Evolutionary conservation across 2,888 invertebrate genomes (phyloP), one percentile per base, ranked within the genome.

Genomic region (Poecilus cupreus): DNA sequence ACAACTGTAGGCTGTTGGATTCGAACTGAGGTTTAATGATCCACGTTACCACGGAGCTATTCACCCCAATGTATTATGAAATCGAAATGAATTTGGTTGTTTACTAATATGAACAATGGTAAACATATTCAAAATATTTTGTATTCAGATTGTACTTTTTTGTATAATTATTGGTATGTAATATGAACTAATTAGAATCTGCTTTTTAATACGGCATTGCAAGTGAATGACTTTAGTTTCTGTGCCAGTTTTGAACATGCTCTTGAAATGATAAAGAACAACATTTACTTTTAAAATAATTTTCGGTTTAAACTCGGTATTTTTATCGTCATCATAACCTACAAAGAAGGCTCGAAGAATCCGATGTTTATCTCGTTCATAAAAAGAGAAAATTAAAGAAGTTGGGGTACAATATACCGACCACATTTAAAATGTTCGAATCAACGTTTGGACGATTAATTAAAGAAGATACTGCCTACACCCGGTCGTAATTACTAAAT

Each of bases 331-430:
- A 2, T 60, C 60, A 60, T 60, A 60, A 60, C 60, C 60, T 24
- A 43, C 22, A 60, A 60, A 60, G 13, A n/a, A 11, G 13, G n/a
- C 43, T 11, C 60, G 24, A 57, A 57, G 57, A 57, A 60, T 60
- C 13, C 26, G 26, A 60, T 60, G 60, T 11, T 60, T 26, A 60
- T 60, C 60, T 60, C 60, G 54, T 54, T 60, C 60, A 60, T 60
- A 60, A 60, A 57, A 60, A 60, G 26, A 60, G 60, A 60, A 60
- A 60, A 60, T 60, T 60, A 60, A 60, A 60, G 26, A 60, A 13
- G 26, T 60, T 60, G 24, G 26, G 60, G 26, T 60, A 26, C 26
- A 60, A 60, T 60, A 32, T 60, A 60, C 60, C 60, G 26, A 60
- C 22, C 60, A 60, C 60, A 60, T 60, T 32, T 60, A 60, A 60